Evolutionary conservation across 2,888 invertebrate genomes (phyloP).

Genomic region (Pyrgus malvae): DNA sequence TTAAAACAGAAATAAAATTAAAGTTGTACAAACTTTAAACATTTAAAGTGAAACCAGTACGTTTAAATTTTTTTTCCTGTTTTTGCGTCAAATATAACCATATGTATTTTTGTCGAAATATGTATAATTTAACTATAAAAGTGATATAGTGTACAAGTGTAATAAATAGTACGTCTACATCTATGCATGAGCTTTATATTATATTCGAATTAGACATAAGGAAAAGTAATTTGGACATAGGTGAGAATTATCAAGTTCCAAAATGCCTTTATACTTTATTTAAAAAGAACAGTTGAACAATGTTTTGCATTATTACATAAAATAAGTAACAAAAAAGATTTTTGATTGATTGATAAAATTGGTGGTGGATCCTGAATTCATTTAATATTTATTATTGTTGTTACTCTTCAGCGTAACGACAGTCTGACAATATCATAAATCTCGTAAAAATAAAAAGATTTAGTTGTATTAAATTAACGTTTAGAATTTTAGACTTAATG

Average conservation of each 20-base stretch:
- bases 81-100: too few species aligned
- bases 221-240: slow-evolving; percentile 63
- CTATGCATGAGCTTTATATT: slow-evolving; percentile 19
- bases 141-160: neutral
- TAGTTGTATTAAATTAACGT: slow-evolving; percentile 24
- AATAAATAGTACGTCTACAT: neutral
- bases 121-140: too few species aligned
- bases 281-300: neutral
- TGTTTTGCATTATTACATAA: neutral
- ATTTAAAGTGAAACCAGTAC: too few species aligned
- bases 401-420: neutral
- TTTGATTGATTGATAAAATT: too few species aligned
- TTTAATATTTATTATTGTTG: too few species aligned
- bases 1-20: too few species aligned
- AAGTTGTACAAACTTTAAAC: too few species aligned
- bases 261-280: slow-evolving; percentile 14
- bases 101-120: too few species aligned
- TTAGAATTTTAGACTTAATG: slow-evolving; percentile 60
- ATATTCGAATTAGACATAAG: slow-evolving; percentile 18
- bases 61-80: too few species aligned
- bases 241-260: slow-evolving; percentile 74
- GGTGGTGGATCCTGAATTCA: too few species aligned
- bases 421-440: too few species aligned
- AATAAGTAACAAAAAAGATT: neutral
- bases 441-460: too few species aligned